Evolutionary conservation across 2,113 vertebrate species (phyloP), one percentile per base, ranked within the genome.

Genomic region (Neopipo cinnamomea): DNA sequence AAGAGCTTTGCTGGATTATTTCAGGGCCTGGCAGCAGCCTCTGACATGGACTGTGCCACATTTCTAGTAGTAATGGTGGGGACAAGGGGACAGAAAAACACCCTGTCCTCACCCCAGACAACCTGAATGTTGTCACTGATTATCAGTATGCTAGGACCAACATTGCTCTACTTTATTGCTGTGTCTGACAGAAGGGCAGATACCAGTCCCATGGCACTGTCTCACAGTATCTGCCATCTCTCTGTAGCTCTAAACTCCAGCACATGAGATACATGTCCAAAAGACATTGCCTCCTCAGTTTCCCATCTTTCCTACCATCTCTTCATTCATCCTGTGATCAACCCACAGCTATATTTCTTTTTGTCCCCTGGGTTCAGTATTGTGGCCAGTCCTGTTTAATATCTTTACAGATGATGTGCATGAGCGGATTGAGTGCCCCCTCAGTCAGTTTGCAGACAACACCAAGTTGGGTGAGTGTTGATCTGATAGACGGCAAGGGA

Each of bases 151-250:
- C 10, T 28, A 46, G 49, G 30, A 68, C 33, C 4, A 73, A 11
- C 17, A 22, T 1, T 53, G 28, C 19, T 73, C 3, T 35, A 20
- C 1, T 1, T 12, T 55, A n/a, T 21, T 2, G 0, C 55, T n/a
- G 50, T 72, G 11, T 41, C 41, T 85, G 58, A 13, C 14, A 37
- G 44, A 68, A 50, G 16, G 20, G 5, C 35, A 88, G 12, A 39
- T 17, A 37, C 12, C 58, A 73, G 35, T 16, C 47, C 30, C 41
- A 44, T 2, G 9, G 18, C 65, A 86, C 12, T 23, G 18, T 53
- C 61, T 78, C 37, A 42, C 5, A 2, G 3, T 24, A 78, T 31
- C 31, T 75, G 17, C 28, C 61, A 21, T 35, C 30, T 28, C 33
- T 56, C 62, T 2, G 0, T 6, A 46, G 28, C 18, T 72, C 21